Percentiles rank a stretch among this genome's conserved stretches.
phyloP scores from a whole-genome alignment of 2,888 invertebrate species.

The Rhogogaster chlorosoma region DNA sequence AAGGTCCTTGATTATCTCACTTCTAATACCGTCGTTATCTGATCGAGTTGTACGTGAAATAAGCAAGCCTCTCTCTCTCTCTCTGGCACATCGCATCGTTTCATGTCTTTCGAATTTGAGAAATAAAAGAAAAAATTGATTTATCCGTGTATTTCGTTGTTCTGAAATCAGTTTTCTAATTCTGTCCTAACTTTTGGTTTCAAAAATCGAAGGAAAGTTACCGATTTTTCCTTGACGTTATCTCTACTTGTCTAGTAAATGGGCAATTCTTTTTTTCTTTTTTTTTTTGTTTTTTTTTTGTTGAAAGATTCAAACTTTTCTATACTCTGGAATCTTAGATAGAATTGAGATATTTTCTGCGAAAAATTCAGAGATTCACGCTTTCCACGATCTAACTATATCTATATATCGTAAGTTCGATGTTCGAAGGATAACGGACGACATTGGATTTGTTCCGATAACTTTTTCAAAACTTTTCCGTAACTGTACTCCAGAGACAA shows the following conservation, averaged over 20 bases:
- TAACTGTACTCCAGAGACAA: constrained; percentile 36
- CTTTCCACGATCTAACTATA: neutral
- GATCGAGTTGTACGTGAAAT: neutral
- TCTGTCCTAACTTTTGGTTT: neutral
- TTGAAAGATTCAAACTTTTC: neutral
- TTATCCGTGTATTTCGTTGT: no score
- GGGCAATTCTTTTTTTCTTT: neutral
- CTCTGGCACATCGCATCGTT: neutral
- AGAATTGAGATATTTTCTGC: neutral
- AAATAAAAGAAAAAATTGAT: neutral
- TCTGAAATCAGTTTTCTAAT: neutral
- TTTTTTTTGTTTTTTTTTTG: neutral
- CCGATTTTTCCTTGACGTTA: neutral
- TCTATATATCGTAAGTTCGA: neutral
- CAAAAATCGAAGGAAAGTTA: neutral
- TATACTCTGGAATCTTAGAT: neutral
- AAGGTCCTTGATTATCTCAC: neutral
- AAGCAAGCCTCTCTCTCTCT: neutral
- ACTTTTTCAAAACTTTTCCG: constrained; percentile 29
- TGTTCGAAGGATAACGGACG: constrained; percentile 34
- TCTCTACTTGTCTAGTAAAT: neutral
- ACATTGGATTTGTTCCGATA: constrained; percentile 37
- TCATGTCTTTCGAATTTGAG: neutral
- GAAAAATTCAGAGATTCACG: constrained; percentile 4
- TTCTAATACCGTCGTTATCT: neutral